phyloP scores from a whole-genome alignment of 2,113 vertebrate species.

The Corythornis madagascariensis region DNA sequence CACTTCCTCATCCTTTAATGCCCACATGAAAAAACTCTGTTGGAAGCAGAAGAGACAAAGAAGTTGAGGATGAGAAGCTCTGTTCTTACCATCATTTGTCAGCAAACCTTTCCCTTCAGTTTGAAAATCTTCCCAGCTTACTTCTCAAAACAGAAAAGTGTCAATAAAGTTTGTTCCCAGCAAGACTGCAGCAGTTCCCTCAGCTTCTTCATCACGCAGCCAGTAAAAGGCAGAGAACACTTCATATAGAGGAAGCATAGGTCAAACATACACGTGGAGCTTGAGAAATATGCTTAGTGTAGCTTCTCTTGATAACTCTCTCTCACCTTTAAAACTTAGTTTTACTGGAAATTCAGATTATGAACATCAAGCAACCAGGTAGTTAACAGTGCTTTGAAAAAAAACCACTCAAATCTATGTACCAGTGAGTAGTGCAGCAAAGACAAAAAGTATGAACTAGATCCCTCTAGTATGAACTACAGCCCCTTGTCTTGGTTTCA shows the following conservation, averaged over 20 bases:
- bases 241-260: neutral
- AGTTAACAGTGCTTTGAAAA: neutral
- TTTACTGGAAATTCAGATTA: neutral
- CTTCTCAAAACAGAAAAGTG: neutral
- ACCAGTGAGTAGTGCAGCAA: neutral
- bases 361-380: neutral
- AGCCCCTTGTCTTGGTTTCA: neutral
- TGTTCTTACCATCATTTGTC: neutral
- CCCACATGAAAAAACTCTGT: neutral
- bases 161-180: neutral
- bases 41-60: conserved; percentile 3
- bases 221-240: neutral
- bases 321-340: neutral
- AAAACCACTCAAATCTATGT: neutral
- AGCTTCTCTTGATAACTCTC: neutral
- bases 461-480: neutral
- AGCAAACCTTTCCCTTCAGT: neutral
- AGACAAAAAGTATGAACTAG: neutral
- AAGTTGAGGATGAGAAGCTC: neutral
- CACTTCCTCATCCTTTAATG: neutral
- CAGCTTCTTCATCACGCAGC: neutral
- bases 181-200: neutral
- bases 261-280: neutral
- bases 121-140: neutral
- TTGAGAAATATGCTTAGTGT: neutral